Conservation (phyloP, 2,113 vertebrate genomes). For the Acanthochromis polyacanthus region DNA sequence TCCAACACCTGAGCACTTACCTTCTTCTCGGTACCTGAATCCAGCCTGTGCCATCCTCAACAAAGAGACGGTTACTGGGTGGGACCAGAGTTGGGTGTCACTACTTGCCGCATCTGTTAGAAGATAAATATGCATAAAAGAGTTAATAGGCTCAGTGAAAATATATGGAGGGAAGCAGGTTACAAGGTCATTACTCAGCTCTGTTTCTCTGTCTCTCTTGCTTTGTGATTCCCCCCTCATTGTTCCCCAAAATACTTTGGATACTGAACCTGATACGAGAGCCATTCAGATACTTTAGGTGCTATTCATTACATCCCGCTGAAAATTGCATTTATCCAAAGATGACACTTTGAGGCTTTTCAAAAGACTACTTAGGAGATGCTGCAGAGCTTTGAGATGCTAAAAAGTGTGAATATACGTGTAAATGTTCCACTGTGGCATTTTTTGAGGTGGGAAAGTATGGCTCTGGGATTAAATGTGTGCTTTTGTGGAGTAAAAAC, state of each 20-base stretch:
- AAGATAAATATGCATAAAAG: conserved; percentile 60
- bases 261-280: conserved; percentile 74
- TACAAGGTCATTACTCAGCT: conserved; percentile 75
- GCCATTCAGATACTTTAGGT: conserved; percentile 71
- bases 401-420: conserved; percentile 52
- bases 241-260: conserved; percentile 73
- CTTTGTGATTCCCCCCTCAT: conserved; percentile 74
- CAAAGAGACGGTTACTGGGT: conserved; percentile 55
- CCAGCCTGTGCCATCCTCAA: conserved; percentile 39
- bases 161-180: conserved; percentile 62
- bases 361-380: conserved; percentile 64
- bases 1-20: conserved; percentile 51
- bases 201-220: conserved; percentile 48
- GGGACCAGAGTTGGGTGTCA: conserved; percentile 63
- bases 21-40: conserved; percentile 48
- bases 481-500: conserved; percentile 31
- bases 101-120: conserved; percentile 43
- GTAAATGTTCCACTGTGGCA: conserved; percentile 49
- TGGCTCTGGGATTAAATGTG: conserved; percentile 48
- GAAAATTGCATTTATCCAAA: conserved; percentile 74
- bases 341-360: conserved; percentile 68
- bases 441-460: conserved; percentile 55
- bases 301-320: conserved; percentile 71
- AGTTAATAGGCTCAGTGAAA: conserved; percentile 47
- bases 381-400: conserved; percentile 40